These are phyloP conservation scores for Hyperopisus bebe DNA, from an alignment of 2,113 vertebrate species.

Conservation along the genomic window DNA sequence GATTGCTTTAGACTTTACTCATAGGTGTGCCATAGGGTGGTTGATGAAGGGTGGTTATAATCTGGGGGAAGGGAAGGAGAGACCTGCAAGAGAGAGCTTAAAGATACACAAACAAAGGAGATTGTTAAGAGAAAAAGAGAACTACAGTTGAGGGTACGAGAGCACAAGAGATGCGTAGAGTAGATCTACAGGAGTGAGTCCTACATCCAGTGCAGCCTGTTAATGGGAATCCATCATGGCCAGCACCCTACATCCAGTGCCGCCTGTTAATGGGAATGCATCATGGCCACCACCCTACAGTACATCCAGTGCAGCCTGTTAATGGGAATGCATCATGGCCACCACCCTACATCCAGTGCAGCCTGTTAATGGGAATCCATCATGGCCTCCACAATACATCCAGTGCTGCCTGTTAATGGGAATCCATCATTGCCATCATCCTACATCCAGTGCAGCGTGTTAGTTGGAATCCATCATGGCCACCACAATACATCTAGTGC, in stretches of 20 bases:
- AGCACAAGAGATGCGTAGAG: neutral
- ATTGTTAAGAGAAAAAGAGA: neutral
- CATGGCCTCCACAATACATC: neutral
- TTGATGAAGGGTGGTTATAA: neutral
- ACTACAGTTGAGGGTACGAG: neutral
- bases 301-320: neutral
- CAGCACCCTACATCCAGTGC: neutral
- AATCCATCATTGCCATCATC: neutral
- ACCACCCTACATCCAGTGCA: neutral
- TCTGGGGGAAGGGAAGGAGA: neutral
- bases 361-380: neutral
- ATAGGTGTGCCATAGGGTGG: neutral
- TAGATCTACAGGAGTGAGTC: neutral
- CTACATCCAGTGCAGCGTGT: neutral
- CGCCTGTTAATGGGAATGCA: neutral
- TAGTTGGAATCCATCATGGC: neutral
- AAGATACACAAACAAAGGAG: neutral
- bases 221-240: neutral
- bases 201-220: neutral
- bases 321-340: neutral
- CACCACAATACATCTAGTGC: neutral
- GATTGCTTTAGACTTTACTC: neutral
- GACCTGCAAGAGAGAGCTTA: neutral
- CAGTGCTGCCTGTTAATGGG: neutral
- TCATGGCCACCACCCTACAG: neutral